phyloP scores from a whole-genome alignment of 2,113 vertebrate genomes.

The Macquaria ambigua region DNA sequence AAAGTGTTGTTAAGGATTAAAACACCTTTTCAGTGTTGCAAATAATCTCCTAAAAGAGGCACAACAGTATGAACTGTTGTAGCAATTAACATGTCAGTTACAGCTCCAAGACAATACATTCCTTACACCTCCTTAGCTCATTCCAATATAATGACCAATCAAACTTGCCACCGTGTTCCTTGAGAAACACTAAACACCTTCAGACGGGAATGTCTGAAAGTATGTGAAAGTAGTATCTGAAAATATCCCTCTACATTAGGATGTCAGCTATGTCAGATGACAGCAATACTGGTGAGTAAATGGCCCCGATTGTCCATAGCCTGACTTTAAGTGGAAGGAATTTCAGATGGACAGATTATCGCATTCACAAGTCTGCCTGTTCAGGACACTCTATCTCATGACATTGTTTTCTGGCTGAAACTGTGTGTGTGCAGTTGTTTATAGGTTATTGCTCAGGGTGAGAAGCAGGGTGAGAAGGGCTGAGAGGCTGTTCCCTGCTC shows the following conservation, averaged over 20 bases:
- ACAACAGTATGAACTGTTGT: background rate
- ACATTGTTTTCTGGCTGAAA: conserved; percentile 62
- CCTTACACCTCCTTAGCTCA: conserved; percentile 37
- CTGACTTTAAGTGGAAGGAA: conserved; percentile 82
- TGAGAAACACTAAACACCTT: conserved; percentile 61
- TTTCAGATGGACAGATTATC: conserved; percentile 77
- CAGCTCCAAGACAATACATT: conserved; percentile 1
- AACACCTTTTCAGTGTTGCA: conserved; percentile 15
- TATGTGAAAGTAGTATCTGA: conserved; percentile 59
- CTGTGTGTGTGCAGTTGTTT: conserved; percentile 50
- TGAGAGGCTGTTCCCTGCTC: conserved; percentile 50
- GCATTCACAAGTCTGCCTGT: conserved; percentile 69
- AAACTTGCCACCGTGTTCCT: conserved; percentile 12
- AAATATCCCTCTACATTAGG: conserved; percentile 67
- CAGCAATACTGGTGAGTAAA: conserved; percentile 76
- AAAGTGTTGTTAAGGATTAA: conserved; percentile 46
- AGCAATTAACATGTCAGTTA: conserved; percentile 7
- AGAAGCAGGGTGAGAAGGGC: conserved; percentile 56
- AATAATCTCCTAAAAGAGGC: conserved; percentile 42
- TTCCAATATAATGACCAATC: conserved; percentile 36
- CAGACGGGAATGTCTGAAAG: conserved; percentile 46
- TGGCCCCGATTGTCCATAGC: conserved; percentile 76
- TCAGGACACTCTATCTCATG: conserved; percentile 72
- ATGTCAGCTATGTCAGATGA: conserved; percentile 79
- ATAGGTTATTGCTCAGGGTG: conserved; percentile 67